phyloP scores from a whole-genome alignment of 2,797 vertebrate genomes.

The Sparidentex hasta region DNA sequence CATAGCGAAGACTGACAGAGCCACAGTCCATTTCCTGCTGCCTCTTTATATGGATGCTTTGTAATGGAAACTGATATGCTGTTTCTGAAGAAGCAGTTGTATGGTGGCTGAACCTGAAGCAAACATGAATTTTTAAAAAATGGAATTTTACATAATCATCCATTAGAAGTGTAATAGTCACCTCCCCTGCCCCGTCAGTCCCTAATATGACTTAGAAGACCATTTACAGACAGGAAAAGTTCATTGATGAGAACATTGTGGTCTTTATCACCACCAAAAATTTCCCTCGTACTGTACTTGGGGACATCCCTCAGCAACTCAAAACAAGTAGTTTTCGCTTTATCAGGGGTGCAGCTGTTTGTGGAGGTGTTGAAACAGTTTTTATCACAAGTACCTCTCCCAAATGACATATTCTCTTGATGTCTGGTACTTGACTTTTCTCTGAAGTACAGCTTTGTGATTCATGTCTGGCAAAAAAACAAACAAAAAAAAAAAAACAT shows the following conservation, averaged over 20 bases:
- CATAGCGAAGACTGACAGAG: not conserved
- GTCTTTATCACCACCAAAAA: conserved; percentile 15
- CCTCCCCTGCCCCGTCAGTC: not conserved
- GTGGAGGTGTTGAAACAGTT: conserved; percentile 47
- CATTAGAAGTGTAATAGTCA: not conserved
- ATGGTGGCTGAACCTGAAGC: not conserved
- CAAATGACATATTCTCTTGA: conserved; percentile 47
- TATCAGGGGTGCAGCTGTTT: conserved; percentile 37
- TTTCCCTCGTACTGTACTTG: conserved; percentile 14
- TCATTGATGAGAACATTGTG: not conserved
- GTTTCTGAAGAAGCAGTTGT: not conserved
- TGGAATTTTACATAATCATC: not conserved
- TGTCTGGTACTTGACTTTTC: conserved; percentile 52
- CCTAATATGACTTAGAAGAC: not conserved
- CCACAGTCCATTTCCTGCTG: too few species aligned
- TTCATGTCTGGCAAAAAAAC: conserved; percentile 36
- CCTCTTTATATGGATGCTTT: not conserved
- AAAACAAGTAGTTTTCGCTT: conserved; percentile 34
- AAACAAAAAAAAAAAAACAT: conserved; percentile 44
- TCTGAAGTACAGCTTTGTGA: conserved; percentile 57
- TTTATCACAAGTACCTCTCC: conserved; percentile 47
- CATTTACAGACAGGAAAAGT: not conserved
- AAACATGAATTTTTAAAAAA: not conserved
- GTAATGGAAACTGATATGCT: not conserved
- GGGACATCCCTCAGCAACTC: conserved; percentile 21